phyloP scores from a whole-genome alignment of 2,113 vertebrate genomes.

The Spea bombifrons region DNA sequence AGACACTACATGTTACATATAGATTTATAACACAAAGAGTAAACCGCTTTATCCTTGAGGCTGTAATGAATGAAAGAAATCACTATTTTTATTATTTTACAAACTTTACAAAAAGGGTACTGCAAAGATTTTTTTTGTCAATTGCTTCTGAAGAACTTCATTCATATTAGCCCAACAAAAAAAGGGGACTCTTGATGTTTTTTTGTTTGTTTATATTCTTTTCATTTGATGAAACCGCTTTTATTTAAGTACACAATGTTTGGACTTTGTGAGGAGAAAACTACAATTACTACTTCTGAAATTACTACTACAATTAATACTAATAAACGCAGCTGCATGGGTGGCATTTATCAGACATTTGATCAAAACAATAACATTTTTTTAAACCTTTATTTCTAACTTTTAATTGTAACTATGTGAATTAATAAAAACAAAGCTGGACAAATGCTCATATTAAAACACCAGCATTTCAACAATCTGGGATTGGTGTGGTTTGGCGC shows the following conservation, averaged over 20 bases:
- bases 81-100: constrained; percentile 35
- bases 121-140: constrained; percentile 4
- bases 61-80: constrained; percentile 12
- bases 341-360: constrained; percentile 3
- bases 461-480: no score
- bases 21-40: constrained; percentile 30
- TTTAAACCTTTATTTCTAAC: no score
- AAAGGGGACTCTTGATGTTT: neutral
- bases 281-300: neutral
- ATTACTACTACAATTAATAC: neutral
- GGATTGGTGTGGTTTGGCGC: no score
- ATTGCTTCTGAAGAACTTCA: constrained; percentile 14
- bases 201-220: neutral
- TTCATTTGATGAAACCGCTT: neutral
- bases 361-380: no score
- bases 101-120: constrained; percentile 26
- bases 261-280: neutral
- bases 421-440: no score
- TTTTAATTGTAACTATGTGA: no score
- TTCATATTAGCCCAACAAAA: constrained; percentile 32
- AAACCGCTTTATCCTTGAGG: constrained; percentile 14
- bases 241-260: constrained; percentile 1
- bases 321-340: neutral
- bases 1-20: constrained; percentile 26
- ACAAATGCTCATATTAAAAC: no score